Percentiles rank a stretch among this genome's conserved stretches.
Conservation (phyloP, 2,113 vertebrate species). For the Pagrus major region DNA sequence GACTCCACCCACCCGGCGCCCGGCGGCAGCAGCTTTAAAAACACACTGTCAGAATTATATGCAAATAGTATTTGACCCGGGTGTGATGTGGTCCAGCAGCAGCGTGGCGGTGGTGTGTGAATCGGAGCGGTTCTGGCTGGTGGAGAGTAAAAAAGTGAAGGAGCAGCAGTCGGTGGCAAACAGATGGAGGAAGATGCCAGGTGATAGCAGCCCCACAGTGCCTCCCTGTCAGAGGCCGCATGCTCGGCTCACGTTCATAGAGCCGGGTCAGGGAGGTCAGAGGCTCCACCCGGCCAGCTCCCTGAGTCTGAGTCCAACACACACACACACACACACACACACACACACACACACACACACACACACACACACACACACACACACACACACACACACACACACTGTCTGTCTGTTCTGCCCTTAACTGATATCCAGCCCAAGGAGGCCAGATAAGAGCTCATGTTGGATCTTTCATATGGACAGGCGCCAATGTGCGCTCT, state of each 20-base stretch:
- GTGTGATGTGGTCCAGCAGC: constrained; percentile 7
- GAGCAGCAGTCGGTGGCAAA: constrained; percentile 76
- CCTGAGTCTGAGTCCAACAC: constrained; percentile 44
- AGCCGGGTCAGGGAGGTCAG: constrained; percentile 69
- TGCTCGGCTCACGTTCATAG: constrained; percentile 48
- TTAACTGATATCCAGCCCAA: constrained; percentile 78
- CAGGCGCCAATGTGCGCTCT: constrained; percentile 67
- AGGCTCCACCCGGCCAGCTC: constrained; percentile 50
- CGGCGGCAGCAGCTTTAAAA: not conserved
- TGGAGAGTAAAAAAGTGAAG: constrained; percentile 57
- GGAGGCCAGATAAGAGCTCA: constrained; percentile 73
- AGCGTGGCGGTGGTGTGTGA: constrained; percentile 28
- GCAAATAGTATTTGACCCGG: constrained; percentile 9
- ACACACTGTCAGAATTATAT: not conserved
- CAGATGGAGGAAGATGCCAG: constrained; percentile 89
- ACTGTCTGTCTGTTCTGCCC: constrained; percentile 13
- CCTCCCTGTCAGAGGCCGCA: constrained; percentile 54
- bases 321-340: too few relatives aligned
- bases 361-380: constrained; percentile 5
- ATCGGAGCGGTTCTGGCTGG: constrained; percentile 32
- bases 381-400: not conserved
- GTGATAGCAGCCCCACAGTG: constrained; percentile 58
- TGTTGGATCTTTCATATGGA: constrained; percentile 83
- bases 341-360: too few relatives aligned
- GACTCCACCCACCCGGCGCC: not conserved